Base-by-base conservation (phyloP, 2,888 invertebrate genomes). In the Aphodius granarius region DNA sequence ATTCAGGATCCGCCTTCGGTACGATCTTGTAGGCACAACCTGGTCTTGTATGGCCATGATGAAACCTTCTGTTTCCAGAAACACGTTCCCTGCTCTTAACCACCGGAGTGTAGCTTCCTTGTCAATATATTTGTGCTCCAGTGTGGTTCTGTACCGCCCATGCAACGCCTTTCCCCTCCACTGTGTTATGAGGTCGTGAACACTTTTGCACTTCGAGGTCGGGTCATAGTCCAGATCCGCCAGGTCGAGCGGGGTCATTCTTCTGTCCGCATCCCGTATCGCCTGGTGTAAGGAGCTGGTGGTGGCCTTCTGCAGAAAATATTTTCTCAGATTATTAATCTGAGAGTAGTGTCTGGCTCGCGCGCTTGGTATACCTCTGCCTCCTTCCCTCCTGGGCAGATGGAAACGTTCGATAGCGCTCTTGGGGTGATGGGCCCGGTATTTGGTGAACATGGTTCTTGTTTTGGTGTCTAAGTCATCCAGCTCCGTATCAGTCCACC, bases 401-500 rank as follows among this genome's bases (percentile, higher is more conserved):
- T 72, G 72, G 63, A 75, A 73, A n/a, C 73, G 18, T 17, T 75
- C 73, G 16, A 73, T 22, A 3, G 75, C 66, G 15, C 66, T 73
- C 6, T 62, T 23, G 2, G 73, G 73, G 13, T 75, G 75, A 43
- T 75, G 75, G 1, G 63, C 63, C 70, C 72, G 22, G n/a, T 70
- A 19, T 18, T 73, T 76, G 13, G 62, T 70, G 18, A 65, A 73
- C 19, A 22, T 71, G n/a, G 63, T 76, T 64, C 76, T 66, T 1
- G 73, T 73, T n/a, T 21, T 21, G 20, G 9, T 73, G 19, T 76
- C 62, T 5, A 76, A 19, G 19, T 22, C 70, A 15, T 17, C 19
- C 5, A 65, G 43, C 4, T 70, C 71, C n/a, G 73, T 76, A 6
- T 23, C 23, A 4, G 23, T 23, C 23, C 23, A 23, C 5, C 5